Percentiles rank a stretch among this genome's conserved stretches.
Conservation (phyloP, 2,113 vertebrate genomes). For the Heterochromis multidens region DNA sequence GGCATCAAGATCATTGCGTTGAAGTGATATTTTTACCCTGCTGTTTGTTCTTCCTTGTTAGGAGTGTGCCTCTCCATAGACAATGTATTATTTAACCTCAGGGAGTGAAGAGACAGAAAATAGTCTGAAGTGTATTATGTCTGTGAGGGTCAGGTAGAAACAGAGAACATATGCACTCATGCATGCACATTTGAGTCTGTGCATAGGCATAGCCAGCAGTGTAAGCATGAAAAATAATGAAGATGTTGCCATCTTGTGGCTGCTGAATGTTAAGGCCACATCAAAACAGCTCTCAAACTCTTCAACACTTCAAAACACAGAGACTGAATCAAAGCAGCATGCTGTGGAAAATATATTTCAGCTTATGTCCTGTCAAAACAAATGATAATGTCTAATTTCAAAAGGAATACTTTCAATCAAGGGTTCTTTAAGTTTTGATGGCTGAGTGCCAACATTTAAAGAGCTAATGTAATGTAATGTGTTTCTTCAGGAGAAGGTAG, state of each 20-base stretch:
- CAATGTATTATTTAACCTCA: constrained; percentile 19
- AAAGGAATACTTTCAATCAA: neutral
- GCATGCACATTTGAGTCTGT: neutral
- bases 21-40: constrained; percentile 1
- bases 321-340: neutral
- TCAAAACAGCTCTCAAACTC: neutral
- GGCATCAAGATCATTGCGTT: neutral
- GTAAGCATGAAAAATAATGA: constrained; percentile 12
- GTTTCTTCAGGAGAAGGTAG: neutral
- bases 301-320: neutral
- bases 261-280: neutral
- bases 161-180: neutral
- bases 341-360: neutral
- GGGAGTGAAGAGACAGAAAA: neutral
- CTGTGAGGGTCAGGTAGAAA: neutral
- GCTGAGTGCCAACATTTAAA: neutral
- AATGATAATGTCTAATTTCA: neutral
- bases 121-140: constrained; percentile 1
- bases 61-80: neutral
- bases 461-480: neutral
- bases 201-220: neutral
- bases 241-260: constrained; percentile 69
- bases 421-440: neutral
- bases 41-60: neutral
- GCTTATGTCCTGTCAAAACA: neutral